These are phyloP conservation scores for Brachionus rubens DNA, from an alignment of 1,140 invertebrate species.

Conservation along the genomic window DNA sequence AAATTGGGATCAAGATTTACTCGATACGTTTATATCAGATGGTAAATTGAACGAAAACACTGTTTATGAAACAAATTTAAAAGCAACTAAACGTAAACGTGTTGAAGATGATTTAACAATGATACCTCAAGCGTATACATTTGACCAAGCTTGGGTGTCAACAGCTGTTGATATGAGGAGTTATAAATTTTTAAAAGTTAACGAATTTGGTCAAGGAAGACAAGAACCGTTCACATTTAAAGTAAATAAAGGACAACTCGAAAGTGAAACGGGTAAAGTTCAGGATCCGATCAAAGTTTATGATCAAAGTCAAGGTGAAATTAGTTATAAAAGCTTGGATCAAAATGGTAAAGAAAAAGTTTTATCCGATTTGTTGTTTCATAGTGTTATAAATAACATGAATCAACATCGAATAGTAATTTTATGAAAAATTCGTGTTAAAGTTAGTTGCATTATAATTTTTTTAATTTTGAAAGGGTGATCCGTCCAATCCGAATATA, in stretches of 20 bases:
- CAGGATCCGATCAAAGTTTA: slow-evolving; percentile 16
- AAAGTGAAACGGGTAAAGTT: neutral
- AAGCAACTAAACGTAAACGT: neutral
- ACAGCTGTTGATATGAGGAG: neutral
- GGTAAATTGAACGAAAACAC: slow-evolving; percentile 15
- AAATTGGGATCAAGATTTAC: slow-evolving; percentile 36
- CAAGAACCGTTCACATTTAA: neutral
- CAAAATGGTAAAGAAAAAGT: slow-evolving; percentile 43
- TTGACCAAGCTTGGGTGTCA: slow-evolving; percentile 12
- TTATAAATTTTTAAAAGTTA: slow-evolving; percentile 9
- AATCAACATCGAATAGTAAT: slow-evolving; percentile 8
- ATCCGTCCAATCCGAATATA: neutral
- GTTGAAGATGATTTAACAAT: slow-evolving; percentile 12
- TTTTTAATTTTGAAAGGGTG: neutral
- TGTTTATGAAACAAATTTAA: neutral
- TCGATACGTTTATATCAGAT: slow-evolving; percentile 42
- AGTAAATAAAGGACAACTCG: neutral
- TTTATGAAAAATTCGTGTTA: neutral
- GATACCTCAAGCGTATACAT: slow-evolving; percentile 18
- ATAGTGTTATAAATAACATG: slow-evolving; percentile 35
- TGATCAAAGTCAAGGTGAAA: neutral
- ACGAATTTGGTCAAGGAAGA: neutral
- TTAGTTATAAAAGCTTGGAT: slow-evolving; percentile 14
- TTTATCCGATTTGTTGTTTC: slow-evolving; percentile 23
- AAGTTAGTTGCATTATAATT: neutral